Conservation (phyloP, 2,113 vertebrate genomes). For the Nycticryphes semicollaris region DNA sequence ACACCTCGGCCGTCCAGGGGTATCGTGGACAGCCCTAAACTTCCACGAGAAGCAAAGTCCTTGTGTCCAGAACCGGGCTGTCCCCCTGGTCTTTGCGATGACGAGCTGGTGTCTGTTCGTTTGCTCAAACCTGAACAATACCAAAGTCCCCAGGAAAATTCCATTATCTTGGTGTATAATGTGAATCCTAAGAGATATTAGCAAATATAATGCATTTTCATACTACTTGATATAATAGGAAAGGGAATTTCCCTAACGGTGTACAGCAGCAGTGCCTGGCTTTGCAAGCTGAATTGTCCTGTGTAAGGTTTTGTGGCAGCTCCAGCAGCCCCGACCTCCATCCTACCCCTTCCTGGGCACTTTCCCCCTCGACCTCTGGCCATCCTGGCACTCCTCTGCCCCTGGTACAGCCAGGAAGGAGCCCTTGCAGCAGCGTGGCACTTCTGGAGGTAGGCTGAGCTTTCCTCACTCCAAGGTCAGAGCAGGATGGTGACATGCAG, state of each 20-base stretch:
- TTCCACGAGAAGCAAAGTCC: neutral
- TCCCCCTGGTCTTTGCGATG: neutral
- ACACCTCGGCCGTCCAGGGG: neutral
- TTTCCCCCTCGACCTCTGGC: neutral
- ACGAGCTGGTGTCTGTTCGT: rapidly evolving
- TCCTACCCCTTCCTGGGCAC: neutral
- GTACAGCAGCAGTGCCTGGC: neutral
- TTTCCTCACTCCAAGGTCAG: neutral
- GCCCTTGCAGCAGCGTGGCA: neutral
- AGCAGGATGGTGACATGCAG: neutral
- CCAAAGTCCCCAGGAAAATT: neutral
- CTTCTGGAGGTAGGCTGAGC: neutral
- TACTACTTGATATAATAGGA: neutral
- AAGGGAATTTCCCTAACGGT: neutral
- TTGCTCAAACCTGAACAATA: neutral
- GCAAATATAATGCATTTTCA: neutral
- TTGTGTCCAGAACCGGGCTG: neutral
- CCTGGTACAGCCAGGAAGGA: rapidly evolving
- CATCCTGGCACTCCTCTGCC: neutral
- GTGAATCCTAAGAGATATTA: neutral
- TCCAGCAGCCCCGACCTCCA: neutral
- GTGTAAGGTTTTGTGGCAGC: rapidly evolving
- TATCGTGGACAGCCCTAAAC: neutral
- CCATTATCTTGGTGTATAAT: neutral
- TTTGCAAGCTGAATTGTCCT: neutral